Base-by-base conservation (phyloP, 2,797 vertebrate genomes). In the Oophaga sylvatica region DNA sequence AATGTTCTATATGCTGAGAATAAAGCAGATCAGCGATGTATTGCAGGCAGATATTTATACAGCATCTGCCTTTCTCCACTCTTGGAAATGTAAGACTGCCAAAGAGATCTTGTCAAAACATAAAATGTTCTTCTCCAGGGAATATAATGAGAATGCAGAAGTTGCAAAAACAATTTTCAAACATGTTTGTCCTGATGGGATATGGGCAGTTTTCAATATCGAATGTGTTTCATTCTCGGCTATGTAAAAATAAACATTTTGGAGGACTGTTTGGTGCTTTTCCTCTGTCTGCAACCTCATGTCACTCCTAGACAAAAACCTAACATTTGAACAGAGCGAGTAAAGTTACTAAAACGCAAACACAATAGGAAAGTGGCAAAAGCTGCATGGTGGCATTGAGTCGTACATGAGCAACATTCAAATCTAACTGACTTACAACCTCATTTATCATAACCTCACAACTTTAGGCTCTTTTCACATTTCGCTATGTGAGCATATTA, bases 61-160 rank as follows among this genome's bases (percentile, higher is more conserved):
- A 31, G 75, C 48, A 48, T 86, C 75, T 68, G 76, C 84, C 62
- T 67, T 85, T 80, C 48, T 15, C 62, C 76, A 80, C 68, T 84
- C 82, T 76, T 85, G 59, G 73, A 85, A 85, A 78, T 85, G 62
- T 85, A 85, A 85, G 65, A 78, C 83, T 85, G 83, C 83, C 71
- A 85, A 65, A 67, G 83, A 85, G 73, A 85, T 78, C 83, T 78
- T 85, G 73, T 85, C 83, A 85, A 85, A 85, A 85, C 75, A 85
- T 78, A 85, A 85, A 85, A 77, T 67, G 60, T 85, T 85, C 62
- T 53, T 78, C 83, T 78, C 75, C 41, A 53, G 83, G 83, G 83
- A 85, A 78, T 77, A 78, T 77, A 85, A 84, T 79, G 76, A 86
- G 84, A 86, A 80, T 86, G 63, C 53, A 80, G 29, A 59, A 78